Base-by-base conservation (phyloP, 2,888 invertebrate species). In the Drosophila mimetica region DNA sequence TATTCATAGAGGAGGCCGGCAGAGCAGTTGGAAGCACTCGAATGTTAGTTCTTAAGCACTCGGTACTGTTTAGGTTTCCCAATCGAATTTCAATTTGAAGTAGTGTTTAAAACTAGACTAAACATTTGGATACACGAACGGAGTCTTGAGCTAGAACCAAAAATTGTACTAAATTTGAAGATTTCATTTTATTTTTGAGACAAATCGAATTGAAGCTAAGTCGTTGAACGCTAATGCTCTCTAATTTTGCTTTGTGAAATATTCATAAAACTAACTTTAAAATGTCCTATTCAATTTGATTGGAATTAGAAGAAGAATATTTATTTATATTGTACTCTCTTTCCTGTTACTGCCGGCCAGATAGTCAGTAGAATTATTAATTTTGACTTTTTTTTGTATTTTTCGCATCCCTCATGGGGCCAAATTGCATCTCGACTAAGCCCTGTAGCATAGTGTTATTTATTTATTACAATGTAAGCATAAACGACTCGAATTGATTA, bases 341-440 rank as follows among this genome's bases (percentile, higher is more conserved):
- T 55, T 25, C 8, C 16, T 16, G 46, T 46, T 30, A 8, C 32
- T 25, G 20, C 34, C 63, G 60, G 60, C 64, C 51, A 30, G 66
- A 66, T 64, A 64, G 64, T 64, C 64, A 65, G 51, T 64, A 64
- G 64, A 30, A 8, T 44, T 44, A 51, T 36, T 65, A 30, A 18
- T 42, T 42, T 22, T 18, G 13, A 36, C 41, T 34, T 47, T 48
- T 30, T 63, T 42, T 50, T n/a, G n/a, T n/a, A n/a, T n/a, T n/a
- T n/a, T n/a, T n/a, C n/a, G 25, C 20, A 20, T 11, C 28, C 28
- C 54, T 22, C 16, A 25, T 34, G 47, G 46, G 34, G 34, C 13
- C 16, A 18, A 44, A 16, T 16, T n/a, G 36, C 48, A 57, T 8
- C 28, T 57, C 36, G 50, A 20, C 18, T 30, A 47, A 57, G 37